Evolutionary conservation across 2,113 vertebrate genomes (phyloP).

Genomic region (Platysteira castanea): DNA sequence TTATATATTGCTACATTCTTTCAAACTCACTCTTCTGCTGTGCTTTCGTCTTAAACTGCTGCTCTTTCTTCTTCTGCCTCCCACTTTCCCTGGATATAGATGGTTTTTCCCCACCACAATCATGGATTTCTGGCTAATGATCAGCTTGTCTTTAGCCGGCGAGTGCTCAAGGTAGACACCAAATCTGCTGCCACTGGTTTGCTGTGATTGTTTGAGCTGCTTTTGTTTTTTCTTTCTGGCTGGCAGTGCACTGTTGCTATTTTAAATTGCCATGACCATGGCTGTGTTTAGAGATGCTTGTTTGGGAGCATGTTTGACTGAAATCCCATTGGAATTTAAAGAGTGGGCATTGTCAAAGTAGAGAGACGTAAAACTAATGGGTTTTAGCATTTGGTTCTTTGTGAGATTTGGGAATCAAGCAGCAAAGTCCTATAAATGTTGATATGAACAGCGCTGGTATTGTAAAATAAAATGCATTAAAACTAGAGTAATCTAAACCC

Average conservation of each 20-base stretch:
- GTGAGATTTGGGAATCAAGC: background rate
- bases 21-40: background rate
- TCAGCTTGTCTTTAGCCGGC: constrained; percentile 80
- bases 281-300: background rate
- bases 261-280: background rate
- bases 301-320: background rate
- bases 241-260: background rate
- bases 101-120: constrained; percentile 87
- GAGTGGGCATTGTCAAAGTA: background rate
- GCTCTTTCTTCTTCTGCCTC: constrained; percentile 31
- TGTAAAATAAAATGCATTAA: background rate
- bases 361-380: background rate
- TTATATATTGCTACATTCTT: background rate
- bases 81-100: constrained; percentile 67
- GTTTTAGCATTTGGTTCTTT: background rate
- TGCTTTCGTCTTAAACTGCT: constrained; percentile 8
- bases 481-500: background rate
- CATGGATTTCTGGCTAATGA: constrained; percentile 86
- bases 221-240: background rate
- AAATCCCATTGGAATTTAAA: background rate
- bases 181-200: background rate
- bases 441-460: background rate
- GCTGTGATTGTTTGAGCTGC: constrained; percentile 20
- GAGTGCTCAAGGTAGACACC: constrained; percentile 87
- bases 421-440: background rate